These are phyloP conservation scores for Iphiclides podalirius DNA, from an alignment of 2,888 invertebrate genomes.

Conservation along the genomic window DNA sequence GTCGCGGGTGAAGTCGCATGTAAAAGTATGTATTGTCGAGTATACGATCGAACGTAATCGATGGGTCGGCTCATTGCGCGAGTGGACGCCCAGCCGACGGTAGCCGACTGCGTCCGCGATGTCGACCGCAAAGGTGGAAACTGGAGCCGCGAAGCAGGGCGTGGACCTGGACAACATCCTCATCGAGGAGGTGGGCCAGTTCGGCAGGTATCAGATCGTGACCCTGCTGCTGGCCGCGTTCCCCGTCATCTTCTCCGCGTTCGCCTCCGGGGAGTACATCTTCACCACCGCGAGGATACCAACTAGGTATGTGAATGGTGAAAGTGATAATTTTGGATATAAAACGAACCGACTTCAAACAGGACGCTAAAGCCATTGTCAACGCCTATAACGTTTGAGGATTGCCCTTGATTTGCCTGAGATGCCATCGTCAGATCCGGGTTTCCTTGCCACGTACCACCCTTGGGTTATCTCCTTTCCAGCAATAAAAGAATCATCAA, in stretches of 20 bases:
- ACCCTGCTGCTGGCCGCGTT: slow-evolving; percentile 57
- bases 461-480: too few relatives aligned
- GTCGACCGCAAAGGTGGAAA: slow-evolving; percentile 34
- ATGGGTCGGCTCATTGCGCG: slow-evolving; percentile 7
- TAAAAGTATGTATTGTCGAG: too few relatives aligned
- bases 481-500: too few relatives aligned
- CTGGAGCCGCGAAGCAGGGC: slow-evolving; percentile 23
- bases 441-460: too few relatives aligned
- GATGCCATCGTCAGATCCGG: too few relatives aligned
- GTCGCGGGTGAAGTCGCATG: too few relatives aligned
- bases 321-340: slow-evolving; percentile 3
- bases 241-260: slow-evolving; percentile 67
- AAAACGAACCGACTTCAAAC: too few relatives aligned
- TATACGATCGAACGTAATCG: neutral
- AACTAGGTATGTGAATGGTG: slow-evolving; percentile 54
- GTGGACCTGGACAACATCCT: slow-evolving; percentile 63
- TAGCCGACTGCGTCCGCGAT: neutral
- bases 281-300: slow-evolving; percentile 68
- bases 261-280: slow-evolving; percentile 67
- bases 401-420: too few relatives aligned
- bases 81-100: slow-evolving; percentile 8
- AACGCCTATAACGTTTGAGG: too few relatives aligned
- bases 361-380: too few relatives aligned
- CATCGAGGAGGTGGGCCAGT: slow-evolving; percentile 62
- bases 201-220: slow-evolving; percentile 62